phyloP scores from a whole-genome alignment of 2,113 vertebrate genomes.

The Cyphomyrus discorhynchus region DNA sequence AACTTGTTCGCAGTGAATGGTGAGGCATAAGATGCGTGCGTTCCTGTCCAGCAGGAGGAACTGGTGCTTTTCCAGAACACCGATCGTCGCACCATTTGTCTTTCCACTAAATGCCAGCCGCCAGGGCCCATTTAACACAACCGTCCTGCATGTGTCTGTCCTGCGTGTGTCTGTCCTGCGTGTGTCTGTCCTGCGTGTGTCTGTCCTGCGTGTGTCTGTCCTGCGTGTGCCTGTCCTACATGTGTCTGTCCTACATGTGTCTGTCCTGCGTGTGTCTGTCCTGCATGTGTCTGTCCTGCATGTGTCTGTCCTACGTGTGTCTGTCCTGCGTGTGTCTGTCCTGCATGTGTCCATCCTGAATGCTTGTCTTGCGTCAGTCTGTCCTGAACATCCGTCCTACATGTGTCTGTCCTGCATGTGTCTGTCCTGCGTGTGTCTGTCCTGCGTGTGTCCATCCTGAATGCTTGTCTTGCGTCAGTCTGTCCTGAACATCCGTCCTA shows the following conservation, averaged over 20 bases:
- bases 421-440: not conserved
- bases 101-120: not conserved
- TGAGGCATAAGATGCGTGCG: not conserved
- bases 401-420: constrained; percentile 1
- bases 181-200: constrained; percentile 3
- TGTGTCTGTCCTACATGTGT: not conserved
- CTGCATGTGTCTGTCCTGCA: constrained; percentile 14
- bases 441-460: constrained; percentile 9
- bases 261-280: not conserved
- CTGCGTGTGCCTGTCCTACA: constrained; percentile 21
- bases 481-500: no score
- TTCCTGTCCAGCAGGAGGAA: not conserved
- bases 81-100: not conserved
- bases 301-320: constrained; percentile 12
- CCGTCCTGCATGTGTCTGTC: constrained; percentile 18
- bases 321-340: not conserved
- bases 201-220: constrained; percentile 18
- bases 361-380: no score
- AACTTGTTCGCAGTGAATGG: not conserved
- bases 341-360: constrained; percentile 8
- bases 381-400: no score
- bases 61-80: not conserved
- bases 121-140: not conserved
- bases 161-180: not conserved
- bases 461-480: no score